phyloP scores from a whole-genome alignment of 2,113 vertebrate genomes.

The Probosciger aterrimus region DNA sequence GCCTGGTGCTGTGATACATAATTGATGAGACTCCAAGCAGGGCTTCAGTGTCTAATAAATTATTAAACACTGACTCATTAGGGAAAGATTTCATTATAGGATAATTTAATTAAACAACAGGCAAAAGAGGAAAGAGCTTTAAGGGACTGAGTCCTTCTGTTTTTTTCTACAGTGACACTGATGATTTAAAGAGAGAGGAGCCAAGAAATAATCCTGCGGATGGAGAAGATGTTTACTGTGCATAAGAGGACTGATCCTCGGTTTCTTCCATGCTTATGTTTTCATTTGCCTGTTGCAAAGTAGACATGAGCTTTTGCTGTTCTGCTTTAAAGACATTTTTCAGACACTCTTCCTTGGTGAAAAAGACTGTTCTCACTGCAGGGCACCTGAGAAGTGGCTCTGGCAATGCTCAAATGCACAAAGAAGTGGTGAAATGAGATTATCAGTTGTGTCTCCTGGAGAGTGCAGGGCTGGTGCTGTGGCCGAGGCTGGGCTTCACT shows the following conservation, averaged over 20 bases:
- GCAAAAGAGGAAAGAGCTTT: conserved; percentile 65
- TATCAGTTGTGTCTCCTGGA: not conserved
- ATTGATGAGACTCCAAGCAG: conserved; percentile 76
- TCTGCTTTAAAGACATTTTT: not conserved
- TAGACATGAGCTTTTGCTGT: not conserved
- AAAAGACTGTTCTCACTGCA: not conserved
- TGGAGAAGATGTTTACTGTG: not conserved
- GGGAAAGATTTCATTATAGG: conserved; percentile 82
- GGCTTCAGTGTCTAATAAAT: conserved; percentile 77
- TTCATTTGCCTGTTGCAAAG: not conserved
- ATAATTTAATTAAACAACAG: conserved; percentile 81
- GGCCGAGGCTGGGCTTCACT: not conserved
- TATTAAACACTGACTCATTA: conserved; percentile 78
- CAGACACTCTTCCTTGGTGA: not conserved
- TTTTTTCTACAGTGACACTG: conserved; percentile 20
- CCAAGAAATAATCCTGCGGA: not conserved
- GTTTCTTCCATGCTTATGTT: not conserved
- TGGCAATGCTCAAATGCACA: not conserved
- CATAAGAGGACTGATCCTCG: rapidly evolving
- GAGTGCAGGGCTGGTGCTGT: not conserved
- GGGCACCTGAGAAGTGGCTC: not conserved
- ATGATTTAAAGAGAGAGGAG: conserved; percentile 57
- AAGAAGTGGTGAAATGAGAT: not conserved
- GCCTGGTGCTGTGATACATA: conserved; percentile 69
- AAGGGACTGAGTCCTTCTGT: conserved; percentile 39